These are phyloP conservation scores for Rhineura floridana DNA, from an alignment of 2,113 vertebrate species.

Conservation along the genomic window DNA sequence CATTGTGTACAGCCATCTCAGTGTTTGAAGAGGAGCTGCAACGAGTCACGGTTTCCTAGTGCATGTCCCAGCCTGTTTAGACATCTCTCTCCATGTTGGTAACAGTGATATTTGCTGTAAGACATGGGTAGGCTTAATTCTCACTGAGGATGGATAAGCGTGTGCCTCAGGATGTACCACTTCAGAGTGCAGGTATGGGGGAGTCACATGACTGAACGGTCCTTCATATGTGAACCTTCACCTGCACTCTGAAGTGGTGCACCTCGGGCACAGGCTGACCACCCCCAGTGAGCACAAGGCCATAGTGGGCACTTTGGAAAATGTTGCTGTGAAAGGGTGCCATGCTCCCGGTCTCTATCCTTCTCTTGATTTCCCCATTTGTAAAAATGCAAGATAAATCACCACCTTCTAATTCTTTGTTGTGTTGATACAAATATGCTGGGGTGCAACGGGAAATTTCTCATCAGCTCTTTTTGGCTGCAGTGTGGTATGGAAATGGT, in stretches of 20 bases:
- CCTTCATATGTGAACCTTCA: neutral
- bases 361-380: too few species aligned
- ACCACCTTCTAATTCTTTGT: neutral
- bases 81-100: neutral
- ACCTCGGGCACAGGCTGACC: neutral
- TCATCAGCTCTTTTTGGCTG: neutral
- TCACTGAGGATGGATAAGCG: too few species aligned
- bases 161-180: too few species aligned
- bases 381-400: neutral
- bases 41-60: neutral
- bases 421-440: neutral
- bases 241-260: neutral
- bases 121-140: neutral
- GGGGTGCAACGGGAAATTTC: fast-evolving
- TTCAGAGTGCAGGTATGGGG: neutral
- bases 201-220: neutral
- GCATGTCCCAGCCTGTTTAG: too few species aligned
- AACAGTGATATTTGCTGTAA: neutral
- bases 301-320: too few species aligned
- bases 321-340: too few species aligned
- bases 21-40: neutral
- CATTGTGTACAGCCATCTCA: neutral
- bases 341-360: too few species aligned
- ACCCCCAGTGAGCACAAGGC: neutral
- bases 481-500: fast-evolving